Evolutionary conservation across 2,797 vertebrate genomes (phyloP).

Genomic region (Microctenopoma lineatum): DNA sequence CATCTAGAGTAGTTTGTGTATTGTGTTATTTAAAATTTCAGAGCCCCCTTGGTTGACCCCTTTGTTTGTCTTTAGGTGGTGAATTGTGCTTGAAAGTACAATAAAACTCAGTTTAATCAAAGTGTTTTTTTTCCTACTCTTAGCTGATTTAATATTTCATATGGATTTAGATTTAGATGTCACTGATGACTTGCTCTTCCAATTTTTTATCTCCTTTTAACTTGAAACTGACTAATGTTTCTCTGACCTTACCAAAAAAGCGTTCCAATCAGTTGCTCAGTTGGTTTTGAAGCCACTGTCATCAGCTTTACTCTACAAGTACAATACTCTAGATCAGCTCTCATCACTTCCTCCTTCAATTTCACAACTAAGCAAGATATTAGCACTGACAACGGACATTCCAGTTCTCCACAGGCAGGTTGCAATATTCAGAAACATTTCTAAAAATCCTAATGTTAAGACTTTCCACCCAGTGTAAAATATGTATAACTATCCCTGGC

Average conservation of each 20-base stretch:
- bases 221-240: conserved; percentile 49
- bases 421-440: conserved; percentile 30
- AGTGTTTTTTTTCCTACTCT: conserved; percentile 14
- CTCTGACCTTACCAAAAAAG: conserved; percentile 46
- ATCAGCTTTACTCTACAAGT: conserved; percentile 50
- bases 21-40: conserved; percentile 4
- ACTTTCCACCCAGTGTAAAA: conserved; percentile 30
- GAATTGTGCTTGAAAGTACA: conserved; percentile 36
- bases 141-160: conserved; percentile 50
- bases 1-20: background rate
- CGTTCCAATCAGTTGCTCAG: conserved; percentile 32
- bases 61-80: conserved; percentile 24
- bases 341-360: conserved; percentile 59
- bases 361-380: conserved; percentile 54
- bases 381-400: conserved; percentile 14
- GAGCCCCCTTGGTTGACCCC: too few relatives aligned
- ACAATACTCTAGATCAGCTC: conserved; percentile 30
- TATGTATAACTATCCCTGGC: conserved; percentile 11
- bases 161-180: conserved; percentile 48
- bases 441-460: conserved; percentile 33
- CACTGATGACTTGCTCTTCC: conserved; percentile 13
- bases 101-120: conserved; percentile 36
- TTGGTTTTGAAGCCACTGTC: conserved; percentile 55
- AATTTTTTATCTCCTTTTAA: conserved; percentile 58
- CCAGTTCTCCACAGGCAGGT: conserved; percentile 21